Percentiles rank a stretch among this genome's conserved stretches.
Evolutionary conservation across 2,888 invertebrate genomes (phyloP).

Genomic region (Thumatha senex): DNA sequence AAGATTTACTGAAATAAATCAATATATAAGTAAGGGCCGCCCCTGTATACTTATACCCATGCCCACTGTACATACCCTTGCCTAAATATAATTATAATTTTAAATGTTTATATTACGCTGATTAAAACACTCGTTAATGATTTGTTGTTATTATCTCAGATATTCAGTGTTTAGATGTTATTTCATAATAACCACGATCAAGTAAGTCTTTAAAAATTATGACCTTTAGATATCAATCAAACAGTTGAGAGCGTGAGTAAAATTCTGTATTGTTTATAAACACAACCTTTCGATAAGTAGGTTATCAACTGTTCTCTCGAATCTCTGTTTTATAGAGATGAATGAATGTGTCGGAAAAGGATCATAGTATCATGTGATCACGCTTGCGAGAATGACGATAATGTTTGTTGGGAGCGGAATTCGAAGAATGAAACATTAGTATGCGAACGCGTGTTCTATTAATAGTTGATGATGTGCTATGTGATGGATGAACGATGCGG

Average conservation of each 20-base stretch:
- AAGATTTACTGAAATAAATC: no score
- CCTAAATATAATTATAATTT: no score
- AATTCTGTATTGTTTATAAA: constrained; percentile 66
- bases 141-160: no score
- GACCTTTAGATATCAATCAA: constrained; percentile 50
- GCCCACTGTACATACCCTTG: no score
- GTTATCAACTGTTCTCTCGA: constrained; percentile 58
- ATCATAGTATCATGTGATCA: constrained; percentile 39
- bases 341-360: constrained; percentile 51
- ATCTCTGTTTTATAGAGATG: constrained; percentile 52
- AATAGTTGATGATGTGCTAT: constrained; percentile 72
- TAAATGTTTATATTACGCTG: no score
- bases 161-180: constrained; percentile 15
- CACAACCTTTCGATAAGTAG: constrained; percentile 62
- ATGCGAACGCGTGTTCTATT: constrained; percentile 59
- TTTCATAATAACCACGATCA: constrained; percentile 24
- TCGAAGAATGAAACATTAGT: constrained; percentile 71
- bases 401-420: constrained; percentile 69
- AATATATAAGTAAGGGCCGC: no score
- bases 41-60: no score
- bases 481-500: constrained; percentile 78
- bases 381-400: constrained; percentile 50
- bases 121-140: no score
- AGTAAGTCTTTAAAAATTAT: constrained; percentile 30
- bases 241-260: constrained; percentile 48